A percentile compares a stretch with the other conserved stretches of the same genome.
These are phyloP conservation scores for Dendrocincla fuliginosa DNA, from an alignment of 2,797 vertebrate genomes.

Conservation along the genomic window DNA sequence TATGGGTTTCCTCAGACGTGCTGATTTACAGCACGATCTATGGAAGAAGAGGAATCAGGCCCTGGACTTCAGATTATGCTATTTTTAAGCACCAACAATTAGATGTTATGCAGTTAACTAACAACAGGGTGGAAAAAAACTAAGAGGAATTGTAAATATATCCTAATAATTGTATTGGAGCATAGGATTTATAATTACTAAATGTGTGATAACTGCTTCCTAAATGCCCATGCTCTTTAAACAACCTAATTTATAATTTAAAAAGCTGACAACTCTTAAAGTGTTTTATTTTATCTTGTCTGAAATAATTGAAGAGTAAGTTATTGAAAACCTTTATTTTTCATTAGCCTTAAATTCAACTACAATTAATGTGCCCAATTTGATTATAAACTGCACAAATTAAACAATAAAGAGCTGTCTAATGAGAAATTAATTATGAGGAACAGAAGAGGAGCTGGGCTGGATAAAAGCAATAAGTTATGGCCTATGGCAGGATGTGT, in stretches of 20 bases:
- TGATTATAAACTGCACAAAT: constrained; percentile 99
- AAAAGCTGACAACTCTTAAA: constrained; percentile 82
- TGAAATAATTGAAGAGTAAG: constrained; percentile 84
- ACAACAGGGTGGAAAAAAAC: constrained; percentile 47
- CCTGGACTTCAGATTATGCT: constrained; percentile 1
- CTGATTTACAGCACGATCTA: constrained; percentile 2
- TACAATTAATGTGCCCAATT: constrained; percentile 99
- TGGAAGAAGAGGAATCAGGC: neutral
- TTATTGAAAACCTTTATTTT: constrained; percentile 93
- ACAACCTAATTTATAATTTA: constrained; percentile 89
- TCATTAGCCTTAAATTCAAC: constrained; percentile 91
- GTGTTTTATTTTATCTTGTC: constrained; percentile 87
- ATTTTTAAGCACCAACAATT: constrained; percentile 52
- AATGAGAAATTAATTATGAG: constrained; percentile 99
- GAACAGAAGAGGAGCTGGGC: constrained; percentile 86
- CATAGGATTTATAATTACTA: constrained; percentile 88
- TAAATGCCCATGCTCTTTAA: constrained; percentile 85
- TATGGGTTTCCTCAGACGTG: neutral
- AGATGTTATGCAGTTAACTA: constrained; percentile 50
- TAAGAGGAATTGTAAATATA: constrained; percentile 76
- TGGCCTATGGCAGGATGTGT: constrained; percentile 84
- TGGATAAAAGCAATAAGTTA: constrained; percentile 88
- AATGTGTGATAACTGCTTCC: constrained; percentile 89
- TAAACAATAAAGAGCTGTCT: constrained; percentile 99
- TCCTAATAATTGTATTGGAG: constrained; percentile 81